phyloP scores from a whole-genome alignment of 2,113 vertebrate species.

The Caranx ignobilis region DNA sequence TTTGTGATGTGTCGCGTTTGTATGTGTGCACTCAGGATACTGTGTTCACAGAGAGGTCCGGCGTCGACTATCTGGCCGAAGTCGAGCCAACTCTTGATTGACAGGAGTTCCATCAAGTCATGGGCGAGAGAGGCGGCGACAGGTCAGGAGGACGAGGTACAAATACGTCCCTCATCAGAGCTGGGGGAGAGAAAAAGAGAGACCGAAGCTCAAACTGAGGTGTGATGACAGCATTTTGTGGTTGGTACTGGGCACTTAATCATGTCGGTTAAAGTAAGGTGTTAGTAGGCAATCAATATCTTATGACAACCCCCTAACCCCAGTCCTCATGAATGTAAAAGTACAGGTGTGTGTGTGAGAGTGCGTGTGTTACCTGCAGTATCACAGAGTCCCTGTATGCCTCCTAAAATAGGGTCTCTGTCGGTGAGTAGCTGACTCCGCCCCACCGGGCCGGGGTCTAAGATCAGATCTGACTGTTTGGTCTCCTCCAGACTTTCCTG shows the following conservation, averaged over 20 bases:
- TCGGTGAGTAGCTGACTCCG: slow-evolving; percentile 81
- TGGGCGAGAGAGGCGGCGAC: slow-evolving; percentile 45
- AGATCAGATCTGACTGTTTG: slow-evolving; percentile 57
- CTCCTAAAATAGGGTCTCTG: slow-evolving; percentile 81
- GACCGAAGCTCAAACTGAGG: not conserved
- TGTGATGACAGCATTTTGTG: too few species aligned
- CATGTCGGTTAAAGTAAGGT: too few species aligned
- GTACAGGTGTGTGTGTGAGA: not conserved
- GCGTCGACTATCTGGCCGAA: not conserved
- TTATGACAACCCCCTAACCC: too few species aligned
- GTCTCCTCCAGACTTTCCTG: slow-evolving; percentile 74
- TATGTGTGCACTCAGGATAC: slow-evolving; percentile 18
- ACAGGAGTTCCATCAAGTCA: slow-evolving; percentile 69
- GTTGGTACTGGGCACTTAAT: too few species aligned
- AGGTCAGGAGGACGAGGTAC: slow-evolving; percentile 59
- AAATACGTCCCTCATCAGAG: slow-evolving; percentile 78
- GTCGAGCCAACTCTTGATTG: not conserved
- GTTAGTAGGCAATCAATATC: too few species aligned
- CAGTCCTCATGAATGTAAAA: not conserved
- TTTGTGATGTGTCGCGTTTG: slow-evolving; percentile 9
- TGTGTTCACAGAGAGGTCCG: slow-evolving; percentile 15
- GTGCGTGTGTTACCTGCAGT: slow-evolving; percentile 70
- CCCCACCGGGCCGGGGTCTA: slow-evolving; percentile 21
- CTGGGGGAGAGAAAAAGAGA: slow-evolving; percentile 49
- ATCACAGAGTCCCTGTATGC: slow-evolving; percentile 69